Percentiles rank a stretch among this genome's conserved stretches.
Conservation (phyloP, 2,888 invertebrate species). For the Heliconius ismenius region DNA sequence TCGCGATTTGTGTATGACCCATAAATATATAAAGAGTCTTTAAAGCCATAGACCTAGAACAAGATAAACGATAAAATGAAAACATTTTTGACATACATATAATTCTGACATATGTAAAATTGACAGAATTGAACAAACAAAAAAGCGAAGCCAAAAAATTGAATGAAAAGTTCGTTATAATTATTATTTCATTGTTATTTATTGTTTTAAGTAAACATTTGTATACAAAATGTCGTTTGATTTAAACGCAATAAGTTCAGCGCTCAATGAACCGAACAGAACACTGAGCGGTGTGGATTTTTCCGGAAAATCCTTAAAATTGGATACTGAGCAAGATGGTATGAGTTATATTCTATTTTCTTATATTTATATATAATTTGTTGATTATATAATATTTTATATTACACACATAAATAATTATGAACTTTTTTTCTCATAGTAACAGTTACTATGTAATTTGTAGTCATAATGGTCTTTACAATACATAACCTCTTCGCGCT, state of each 20-base stretch:
- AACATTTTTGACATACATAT: constrained; percentile 12
- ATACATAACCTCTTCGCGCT: constrained; percentile 19
- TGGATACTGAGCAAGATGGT: constrained; percentile 91
- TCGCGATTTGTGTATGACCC: no score
- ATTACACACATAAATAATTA: background rate
- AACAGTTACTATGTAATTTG: background rate
- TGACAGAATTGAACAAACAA: constrained; percentile 10
- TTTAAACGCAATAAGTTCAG: constrained; percentile 79
- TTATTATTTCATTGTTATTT: constrained; percentile 49
- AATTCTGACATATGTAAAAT: constrained; percentile 14
- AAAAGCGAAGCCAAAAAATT: constrained; percentile 36
- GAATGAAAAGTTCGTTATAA: constrained; percentile 62
- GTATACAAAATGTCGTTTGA: constrained; percentile 76
- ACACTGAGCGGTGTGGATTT: constrained; percentile 87
- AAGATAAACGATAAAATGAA: background rate
- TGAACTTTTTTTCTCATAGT: background rate
- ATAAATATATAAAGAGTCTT: background rate
- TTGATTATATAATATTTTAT: background rate
- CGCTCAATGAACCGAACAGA: constrained; percentile 70
- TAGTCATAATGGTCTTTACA: background rate
- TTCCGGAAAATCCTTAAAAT: constrained; percentile 88
- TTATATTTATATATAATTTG: constrained; percentile 16
- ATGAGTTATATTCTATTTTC: constrained; percentile 50
- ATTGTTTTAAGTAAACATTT: constrained; percentile 42
- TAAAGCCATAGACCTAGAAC: background rate